Base-by-base conservation (phyloP, 2,888 invertebrate genomes). In the Diabrotica balteata region DNA sequence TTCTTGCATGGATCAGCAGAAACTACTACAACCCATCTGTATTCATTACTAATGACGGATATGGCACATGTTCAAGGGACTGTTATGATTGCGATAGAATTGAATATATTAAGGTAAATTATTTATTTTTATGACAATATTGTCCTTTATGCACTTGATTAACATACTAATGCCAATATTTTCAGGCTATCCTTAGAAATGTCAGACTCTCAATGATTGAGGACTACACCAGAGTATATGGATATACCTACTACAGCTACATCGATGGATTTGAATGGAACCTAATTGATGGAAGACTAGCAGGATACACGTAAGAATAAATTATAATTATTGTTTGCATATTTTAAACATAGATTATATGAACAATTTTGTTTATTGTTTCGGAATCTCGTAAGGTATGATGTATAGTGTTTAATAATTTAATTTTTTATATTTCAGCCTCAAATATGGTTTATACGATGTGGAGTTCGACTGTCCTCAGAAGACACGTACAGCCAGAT, bases 21-120 rank as follows among this genome's bases (percentile, higher is more conserved):
- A 59, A 47, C 7, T 69, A 69, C 32, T 43, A 50, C 7, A 57
- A 62, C 50, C 65, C 62, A 1, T 47, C 50, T 32, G 66, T 69
- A n/a, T 51, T 66, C 11, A 57, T 69, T 5, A 66, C 66, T 4
- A 22, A 44, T 55, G 44, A 47, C 11, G 62, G 62, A 9, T 53
- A 22, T 8, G 45, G 45, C 0, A 32, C 49, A 11, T 9, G 10
- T 8, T 44, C 44, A 8, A 64, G 64, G 11, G 17, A 47, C n/a
- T 43, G 52, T 0, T n/a, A 58, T 8, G 68, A 69, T 59, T 43
- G 49, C 11, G 11, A 54, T 9, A 52, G 68, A 22, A 64, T 58
- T n/a, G 8, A 54, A 7, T 68, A 45, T 11, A 49, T 54, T 17
- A 59, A 52, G 50, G 68, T 63, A 50, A 47, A 49, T 50, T 4